phyloP scores from a whole-genome alignment of 2,113 vertebrate genomes.

The Rhea americana region DNA sequence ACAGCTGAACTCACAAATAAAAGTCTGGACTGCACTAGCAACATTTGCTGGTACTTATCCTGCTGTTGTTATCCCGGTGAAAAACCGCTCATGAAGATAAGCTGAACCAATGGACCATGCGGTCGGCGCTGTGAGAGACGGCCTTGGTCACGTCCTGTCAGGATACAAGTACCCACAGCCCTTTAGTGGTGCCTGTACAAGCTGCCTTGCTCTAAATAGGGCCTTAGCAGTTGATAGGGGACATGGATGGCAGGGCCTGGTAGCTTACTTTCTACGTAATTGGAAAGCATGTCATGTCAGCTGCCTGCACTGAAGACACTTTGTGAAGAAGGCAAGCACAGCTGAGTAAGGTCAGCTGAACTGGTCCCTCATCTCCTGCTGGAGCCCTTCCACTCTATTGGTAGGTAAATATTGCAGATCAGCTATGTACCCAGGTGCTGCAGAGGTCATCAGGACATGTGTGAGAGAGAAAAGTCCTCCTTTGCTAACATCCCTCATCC shows the following conservation, averaged over 20 bases:
- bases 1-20: background rate
- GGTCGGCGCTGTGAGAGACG: background rate
- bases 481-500: background rate
- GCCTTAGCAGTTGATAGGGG: background rate
- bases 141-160: background rate
- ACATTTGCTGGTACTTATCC: background rate
- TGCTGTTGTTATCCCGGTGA: background rate
- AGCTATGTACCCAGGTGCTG: background rate
- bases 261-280: background rate
- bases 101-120: background rate
- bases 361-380: background rate
- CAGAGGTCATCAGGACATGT: too few relatives aligned
- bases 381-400: accelerated
- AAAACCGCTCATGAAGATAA: background rate
- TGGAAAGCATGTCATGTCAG: background rate
- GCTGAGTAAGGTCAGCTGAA: background rate
- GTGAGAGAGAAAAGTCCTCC: background rate
- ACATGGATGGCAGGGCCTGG: accelerated
- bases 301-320: background rate
- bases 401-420: background rate
- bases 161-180: background rate
- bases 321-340: background rate
- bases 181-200: background rate
- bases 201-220: accelerated
- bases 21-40: background rate